Evolutionary conservation across 92 coral and sea anemone genomes (phyloP).

Genomic region (Zoanthus solanderi): DNA sequence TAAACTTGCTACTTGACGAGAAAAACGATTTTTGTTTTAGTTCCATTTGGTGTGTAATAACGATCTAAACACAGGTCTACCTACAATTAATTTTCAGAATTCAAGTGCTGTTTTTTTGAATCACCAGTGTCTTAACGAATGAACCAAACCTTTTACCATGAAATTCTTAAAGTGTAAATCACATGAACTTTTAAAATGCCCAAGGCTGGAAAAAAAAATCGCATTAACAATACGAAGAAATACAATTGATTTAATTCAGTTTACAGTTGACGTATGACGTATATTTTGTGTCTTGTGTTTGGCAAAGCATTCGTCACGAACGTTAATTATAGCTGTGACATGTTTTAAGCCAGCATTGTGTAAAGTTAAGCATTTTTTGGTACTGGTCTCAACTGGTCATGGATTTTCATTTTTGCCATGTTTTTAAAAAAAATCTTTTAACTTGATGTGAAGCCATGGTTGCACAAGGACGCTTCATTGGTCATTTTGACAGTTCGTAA

Average conservation of each 20-base stretch:
- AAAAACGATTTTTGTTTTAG: neutral
- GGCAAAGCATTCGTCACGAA: constrained; percentile 24
- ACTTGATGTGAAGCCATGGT: too few relatives aligned
- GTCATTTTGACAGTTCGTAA: too few relatives aligned
- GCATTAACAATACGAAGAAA: neutral
- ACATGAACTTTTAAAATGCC: neutral
- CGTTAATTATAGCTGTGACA: constrained; percentile 40
- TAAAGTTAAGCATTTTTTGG: neutral
- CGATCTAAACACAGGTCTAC: neutral
- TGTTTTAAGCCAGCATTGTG: constrained; percentile 22
- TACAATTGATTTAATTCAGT: neutral
- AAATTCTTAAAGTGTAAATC: neutral
- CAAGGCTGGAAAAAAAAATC: neutral
- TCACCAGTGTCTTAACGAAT: neutral
- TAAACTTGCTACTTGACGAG: neutral
- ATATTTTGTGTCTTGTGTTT: constrained; percentile 24
- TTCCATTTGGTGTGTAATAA: neutral
- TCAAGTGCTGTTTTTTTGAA: neutral
- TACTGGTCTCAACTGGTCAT: neutral
- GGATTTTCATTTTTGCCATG: too few relatives aligned
- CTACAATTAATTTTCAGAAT: neutral
- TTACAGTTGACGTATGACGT: neutral
- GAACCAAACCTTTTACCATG: neutral
- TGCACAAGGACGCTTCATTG: too few relatives aligned
- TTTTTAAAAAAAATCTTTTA: too few relatives aligned